phyloP scores from a whole-genome alignment of 2,888 invertebrate species.

The Saturnia japonica region DNA sequence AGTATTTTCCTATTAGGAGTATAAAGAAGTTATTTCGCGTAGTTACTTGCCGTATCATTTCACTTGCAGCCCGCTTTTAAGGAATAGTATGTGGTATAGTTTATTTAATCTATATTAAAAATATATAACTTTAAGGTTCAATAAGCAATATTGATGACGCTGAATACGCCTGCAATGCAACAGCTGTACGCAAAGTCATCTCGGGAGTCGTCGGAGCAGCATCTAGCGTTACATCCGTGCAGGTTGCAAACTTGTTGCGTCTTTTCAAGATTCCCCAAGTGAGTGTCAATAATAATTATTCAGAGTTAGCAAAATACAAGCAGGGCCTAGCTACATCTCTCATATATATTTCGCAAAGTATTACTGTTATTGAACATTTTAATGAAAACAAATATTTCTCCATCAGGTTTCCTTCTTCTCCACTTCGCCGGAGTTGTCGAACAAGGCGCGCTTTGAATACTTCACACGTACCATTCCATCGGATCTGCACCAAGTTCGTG shows the following conservation, averaged over 20 bases:
- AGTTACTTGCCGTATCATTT: too few relatives aligned
- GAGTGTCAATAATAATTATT: neutral
- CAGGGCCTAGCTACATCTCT: too few relatives aligned
- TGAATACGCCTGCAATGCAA: constrained; percentile 93
- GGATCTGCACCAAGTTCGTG: constrained; percentile 96
- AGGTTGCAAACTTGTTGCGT: constrained; percentile 91
- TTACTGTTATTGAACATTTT: constrained; percentile 1
- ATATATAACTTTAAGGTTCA: constrained; percentile 84
- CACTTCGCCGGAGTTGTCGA: constrained; percentile 95
- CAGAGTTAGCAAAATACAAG: neutral
- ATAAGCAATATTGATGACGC: constrained; percentile 97
- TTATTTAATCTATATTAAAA: neutral
- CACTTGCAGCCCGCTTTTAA: too few relatives aligned
- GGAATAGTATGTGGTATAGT: too few relatives aligned
- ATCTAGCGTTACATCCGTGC: constrained; percentile 97
- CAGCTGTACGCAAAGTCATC: constrained; percentile 89
- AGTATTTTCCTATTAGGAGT: too few relatives aligned
- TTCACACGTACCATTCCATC: constrained; percentile 97
- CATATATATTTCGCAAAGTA: too few relatives aligned
- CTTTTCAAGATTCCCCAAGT: constrained; percentile 94
- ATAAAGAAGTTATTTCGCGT: too few relatives aligned
- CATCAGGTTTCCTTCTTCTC: constrained; percentile 96
- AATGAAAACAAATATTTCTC: neutral
- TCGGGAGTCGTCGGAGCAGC: constrained; percentile 70
- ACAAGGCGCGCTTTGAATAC: constrained; percentile 96